phyloP scores from a whole-genome alignment of 2,113 vertebrate genomes.

The Calyptommatus sinebrachiatus region DNA sequence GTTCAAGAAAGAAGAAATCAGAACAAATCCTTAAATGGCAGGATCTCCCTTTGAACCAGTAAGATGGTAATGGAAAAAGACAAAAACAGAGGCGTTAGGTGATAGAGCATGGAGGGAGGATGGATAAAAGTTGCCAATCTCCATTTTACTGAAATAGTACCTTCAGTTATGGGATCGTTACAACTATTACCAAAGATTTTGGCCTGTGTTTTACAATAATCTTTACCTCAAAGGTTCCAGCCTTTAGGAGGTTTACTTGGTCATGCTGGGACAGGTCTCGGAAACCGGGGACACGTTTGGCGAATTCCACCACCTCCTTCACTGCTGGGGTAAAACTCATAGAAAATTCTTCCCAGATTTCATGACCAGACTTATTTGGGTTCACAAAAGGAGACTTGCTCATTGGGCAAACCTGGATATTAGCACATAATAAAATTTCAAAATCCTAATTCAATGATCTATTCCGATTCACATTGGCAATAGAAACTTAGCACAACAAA shows the following conservation, averaged over 20 bases:
- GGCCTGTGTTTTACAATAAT: not conserved
- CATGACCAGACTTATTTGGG: constrained; percentile 88
- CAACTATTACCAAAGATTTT: no score
- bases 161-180: no score
- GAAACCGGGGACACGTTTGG: constrained; percentile 94
- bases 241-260: constrained; percentile 94
- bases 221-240: constrained; percentile 93
- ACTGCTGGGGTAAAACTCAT: constrained; percentile 96
- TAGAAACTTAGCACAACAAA: no score
- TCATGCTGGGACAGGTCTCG: constrained; percentile 91
- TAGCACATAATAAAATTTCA: constrained; percentile 36
- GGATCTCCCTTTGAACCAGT: not conserved
- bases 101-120: no score
- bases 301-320: constrained; percentile 96
- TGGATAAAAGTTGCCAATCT: no score
- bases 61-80: not conserved
- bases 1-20: no score
- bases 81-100: not conserved
- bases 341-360: constrained; percentile 98
- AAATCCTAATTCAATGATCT: not conserved
- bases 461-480: no score
- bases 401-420: constrained; percentile 90
- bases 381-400: constrained; percentile 89
- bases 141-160: no score
- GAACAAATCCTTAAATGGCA: no score